These are phyloP conservation scores for Netelia inedita DNA, from an alignment of 2,888 invertebrate genomes.

Conservation along the genomic window DNA sequence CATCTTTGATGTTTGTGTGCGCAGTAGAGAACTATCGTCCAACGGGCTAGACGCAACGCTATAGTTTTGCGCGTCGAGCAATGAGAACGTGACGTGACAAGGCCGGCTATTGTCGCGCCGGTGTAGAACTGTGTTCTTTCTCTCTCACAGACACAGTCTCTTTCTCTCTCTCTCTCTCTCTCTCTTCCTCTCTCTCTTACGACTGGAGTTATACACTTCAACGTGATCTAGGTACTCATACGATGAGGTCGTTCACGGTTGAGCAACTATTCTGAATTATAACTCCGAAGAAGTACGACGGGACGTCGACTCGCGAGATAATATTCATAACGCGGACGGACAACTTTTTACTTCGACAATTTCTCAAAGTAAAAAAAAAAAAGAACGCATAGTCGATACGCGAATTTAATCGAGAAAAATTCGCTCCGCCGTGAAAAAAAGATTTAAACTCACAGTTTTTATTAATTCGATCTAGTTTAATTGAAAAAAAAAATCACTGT, in stretches of 20 bases:
- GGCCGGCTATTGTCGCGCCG: slow-evolving; percentile 70
- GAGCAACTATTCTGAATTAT: slow-evolving; percentile 67
- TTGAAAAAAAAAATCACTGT: too few relatives aligned
- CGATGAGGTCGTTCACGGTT: slow-evolving; percentile 70
- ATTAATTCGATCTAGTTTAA: too few relatives aligned
- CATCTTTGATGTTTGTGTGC: slow-evolving; percentile 40
- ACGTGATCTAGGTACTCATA: neutral
- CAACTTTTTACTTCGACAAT: neutral
- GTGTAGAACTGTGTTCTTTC: slow-evolving; percentile 9
- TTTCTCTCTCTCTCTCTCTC: slow-evolving; percentile 7
- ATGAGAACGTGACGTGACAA: slow-evolving; percentile 72
- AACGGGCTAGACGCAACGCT: slow-evolving; percentile 31
- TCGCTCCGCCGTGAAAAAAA: too few relatives aligned
- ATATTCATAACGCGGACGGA: neutral
- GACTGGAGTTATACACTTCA: slow-evolving; percentile 13
- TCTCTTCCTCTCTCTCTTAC: slow-evolving; percentile 20
- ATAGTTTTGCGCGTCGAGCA: slow-evolving; percentile 62
- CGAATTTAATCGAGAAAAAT: too few relatives aligned
- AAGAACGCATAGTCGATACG: too few relatives aligned
- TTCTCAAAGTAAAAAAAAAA: slow-evolving; percentile 4
- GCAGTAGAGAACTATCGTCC: slow-evolving; percentile 26
- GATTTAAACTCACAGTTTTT: too few relatives aligned
- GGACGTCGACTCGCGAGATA: slow-evolving; percentile 2
- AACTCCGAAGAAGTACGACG: slow-evolving; percentile 25
- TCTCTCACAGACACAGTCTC: slow-evolving; percentile 5